Evolutionary conservation across 1,140 invertebrate species (phyloP).

Genomic region (Dendrolimus kikuchii): DNA sequence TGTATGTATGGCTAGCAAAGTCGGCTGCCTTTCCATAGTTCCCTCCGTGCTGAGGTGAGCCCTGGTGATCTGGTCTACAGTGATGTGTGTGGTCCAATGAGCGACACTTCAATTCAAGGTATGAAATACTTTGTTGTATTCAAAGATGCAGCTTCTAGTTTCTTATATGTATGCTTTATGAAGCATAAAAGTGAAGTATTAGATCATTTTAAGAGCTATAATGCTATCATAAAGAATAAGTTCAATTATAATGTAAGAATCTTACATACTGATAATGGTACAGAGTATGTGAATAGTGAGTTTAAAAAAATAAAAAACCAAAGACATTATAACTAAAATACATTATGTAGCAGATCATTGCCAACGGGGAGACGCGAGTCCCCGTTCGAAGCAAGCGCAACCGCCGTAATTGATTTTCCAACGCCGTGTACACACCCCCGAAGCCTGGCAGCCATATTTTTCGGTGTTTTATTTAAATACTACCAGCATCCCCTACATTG

Average conservation of each 20-base stretch:
- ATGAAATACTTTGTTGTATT: too few relatives aligned
- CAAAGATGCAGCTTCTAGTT: slow-evolving; percentile 21
- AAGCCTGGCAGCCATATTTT: too few relatives aligned
- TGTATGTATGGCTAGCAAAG: slow-evolving; percentile 18
- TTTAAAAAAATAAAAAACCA: slow-evolving; percentile 6
- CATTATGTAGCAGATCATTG: slow-evolving; percentile 6
- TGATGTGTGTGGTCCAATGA: too few relatives aligned
- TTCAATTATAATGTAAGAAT: too few relatives aligned
- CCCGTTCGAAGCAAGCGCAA: too few relatives aligned
- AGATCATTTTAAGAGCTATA: slow-evolving; percentile 13
- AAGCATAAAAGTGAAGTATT: slow-evolving; percentile 18
- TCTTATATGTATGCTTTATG: slow-evolving; percentile 16
- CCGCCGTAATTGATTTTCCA: too few relatives aligned
- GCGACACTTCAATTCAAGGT: too few relatives aligned
- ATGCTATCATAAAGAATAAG: too few relatives aligned
- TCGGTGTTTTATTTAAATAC: too few relatives aligned
- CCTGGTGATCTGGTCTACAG: slow-evolving; percentile 22
- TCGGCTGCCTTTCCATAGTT: slow-evolving; percentile 13
- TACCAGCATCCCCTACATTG: too few relatives aligned
- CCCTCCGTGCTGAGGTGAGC: slow-evolving; percentile 12
- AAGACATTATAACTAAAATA: slow-evolving; percentile 8
- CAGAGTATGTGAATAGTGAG: slow-evolving; percentile 3
- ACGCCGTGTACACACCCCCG: too few relatives aligned
- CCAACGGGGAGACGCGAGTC: slow-evolving; percentile 23
- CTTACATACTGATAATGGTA: slow-evolving; percentile 11